Base-by-base conservation (phyloP, 2,888 invertebrate species). In the Cryptocephalus primarius region DNA sequence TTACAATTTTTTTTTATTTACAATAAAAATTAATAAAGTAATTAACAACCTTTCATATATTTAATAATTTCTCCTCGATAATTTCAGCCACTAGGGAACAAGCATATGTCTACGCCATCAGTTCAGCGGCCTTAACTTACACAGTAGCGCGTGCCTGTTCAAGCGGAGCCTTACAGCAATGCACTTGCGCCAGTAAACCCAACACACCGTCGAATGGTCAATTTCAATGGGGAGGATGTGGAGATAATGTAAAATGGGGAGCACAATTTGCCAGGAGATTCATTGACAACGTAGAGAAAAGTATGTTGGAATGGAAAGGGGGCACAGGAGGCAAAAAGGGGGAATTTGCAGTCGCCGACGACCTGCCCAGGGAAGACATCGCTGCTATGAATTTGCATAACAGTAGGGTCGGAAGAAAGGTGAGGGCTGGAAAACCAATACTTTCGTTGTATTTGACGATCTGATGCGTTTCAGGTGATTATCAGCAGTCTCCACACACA, bases 161-260 rank as follows among this genome's bases (percentile, higher is more conserved):
- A 31, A 76, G 82, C 44, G 88, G 88, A 2, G 74, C 79, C 40
- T 72, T 88, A 41, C 75, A 82, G 9, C 82, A 84, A 42, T 90
- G 90, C 70, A 82, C 85, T 39, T 90, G 90, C 68, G 87, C 87
- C 1, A 74, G 77, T 4, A 79, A 83, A 14, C 87, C 87, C 0
- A 75, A 77, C 47, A 81, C 82, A 61, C 48, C 63, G 10, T 81
- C 83, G 8, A 77, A 78, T 47, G 82, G 79, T 1, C 74, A 81
- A 51, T 88, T 86, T 72, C 85, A 88, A 67, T 89, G 89, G 89
- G 88, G 88, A 40, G 90, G 90, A 32, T 90, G 90, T 66, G 85
- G 86, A 0, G 89, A 90, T 63, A 87, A 90, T 69, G 51, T 59
- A 43, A 51, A 56, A 49, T 85, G 83, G 75, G 86, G 84, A 1